Percentiles rank a stretch among this genome's conserved stretches.
These are phyloP conservation scores for Amblyteles armatorius DNA, from an alignment of 2,888 invertebrate species.

Conservation along the genomic window DNA sequence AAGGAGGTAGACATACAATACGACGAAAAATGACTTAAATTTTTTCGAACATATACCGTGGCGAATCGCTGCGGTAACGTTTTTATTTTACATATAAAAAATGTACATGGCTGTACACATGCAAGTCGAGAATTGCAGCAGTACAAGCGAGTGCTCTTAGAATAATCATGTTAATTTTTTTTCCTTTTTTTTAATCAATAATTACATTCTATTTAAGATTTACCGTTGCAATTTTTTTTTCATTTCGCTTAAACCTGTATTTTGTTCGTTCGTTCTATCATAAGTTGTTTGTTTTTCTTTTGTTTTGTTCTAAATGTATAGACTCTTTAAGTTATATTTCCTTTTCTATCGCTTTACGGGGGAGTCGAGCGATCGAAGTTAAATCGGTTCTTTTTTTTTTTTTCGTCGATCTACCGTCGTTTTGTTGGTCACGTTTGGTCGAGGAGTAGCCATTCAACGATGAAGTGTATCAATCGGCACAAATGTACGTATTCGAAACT, in stretches of 20 bases:
- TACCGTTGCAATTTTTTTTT: conserved; percentile 72
- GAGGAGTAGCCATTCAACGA: conserved; percentile 12
- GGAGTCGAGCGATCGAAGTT: conserved; percentile 65
- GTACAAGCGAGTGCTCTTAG: conserved; percentile 83
- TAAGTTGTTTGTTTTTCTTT: conserved; percentile 67
- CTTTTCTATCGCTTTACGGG: conserved; percentile 72
- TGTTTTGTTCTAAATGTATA: conserved; percentile 70
- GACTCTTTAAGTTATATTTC: conserved; percentile 73
- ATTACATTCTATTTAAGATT: conserved; percentile 78
- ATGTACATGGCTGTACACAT: conserved; percentile 83
- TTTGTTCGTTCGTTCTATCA: conserved; percentile 73
- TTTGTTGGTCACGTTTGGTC: not conserved
- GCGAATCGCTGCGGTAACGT: conserved; percentile 64
- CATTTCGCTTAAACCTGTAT: conserved; percentile 74
- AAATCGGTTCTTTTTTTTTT: conserved; percentile 4
- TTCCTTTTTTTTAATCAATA: conserved; percentile 65
- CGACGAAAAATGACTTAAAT: conserved; percentile 26
- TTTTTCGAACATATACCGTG: conserved; percentile 56
- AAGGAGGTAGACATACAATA: conserved; percentile 16
- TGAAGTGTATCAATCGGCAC: conserved; percentile 38
- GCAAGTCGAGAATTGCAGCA: conserved; percentile 82
- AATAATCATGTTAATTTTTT: conserved; percentile 76
- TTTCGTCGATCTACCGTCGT: conserved; percentile 8
- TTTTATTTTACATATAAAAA: conserved; percentile 81
- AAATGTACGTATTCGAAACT: conserved; percentile 14